A percentile compares a stretch with the other conserved stretches of the same genome.
These are phyloP conservation scores for Diachrysia chrysitis DNA, from an alignment of 2,888 invertebrate genomes.

Conservation along the genomic window DNA sequence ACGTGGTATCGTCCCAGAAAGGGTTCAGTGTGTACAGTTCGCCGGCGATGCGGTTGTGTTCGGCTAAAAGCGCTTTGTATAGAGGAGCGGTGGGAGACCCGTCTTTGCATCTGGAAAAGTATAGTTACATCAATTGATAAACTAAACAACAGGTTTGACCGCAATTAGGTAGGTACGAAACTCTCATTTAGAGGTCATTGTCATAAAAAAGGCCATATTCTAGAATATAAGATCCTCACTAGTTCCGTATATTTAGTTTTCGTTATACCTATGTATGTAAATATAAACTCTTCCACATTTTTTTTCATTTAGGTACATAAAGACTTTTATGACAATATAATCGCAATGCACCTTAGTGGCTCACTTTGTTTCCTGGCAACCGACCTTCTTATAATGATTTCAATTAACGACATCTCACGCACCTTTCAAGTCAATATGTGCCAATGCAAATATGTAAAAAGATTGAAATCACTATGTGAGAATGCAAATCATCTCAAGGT, in stretches of 20 bases:
- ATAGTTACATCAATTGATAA: too few relatives aligned
- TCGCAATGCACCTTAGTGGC: not conserved
- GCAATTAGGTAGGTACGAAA: too few relatives aligned
- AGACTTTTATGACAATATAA: not conserved
- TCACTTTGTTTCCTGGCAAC: constrained; percentile 38
- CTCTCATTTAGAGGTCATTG: too few relatives aligned
- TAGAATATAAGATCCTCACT: not conserved
- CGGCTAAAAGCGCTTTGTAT: constrained; percentile 92
- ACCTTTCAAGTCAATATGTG: constrained; percentile 61
- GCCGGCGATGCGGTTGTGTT: constrained; percentile 94
- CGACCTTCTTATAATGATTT: constrained; percentile 40
- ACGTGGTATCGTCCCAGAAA: constrained; percentile 93
- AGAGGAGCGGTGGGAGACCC: constrained; percentile 92
- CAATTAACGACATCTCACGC: constrained; percentile 51
- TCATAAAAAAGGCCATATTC: too few relatives aligned
- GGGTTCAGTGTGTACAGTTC: constrained; percentile 92
- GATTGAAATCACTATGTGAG: constrained; percentile 67
- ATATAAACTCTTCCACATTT: too few relatives aligned
- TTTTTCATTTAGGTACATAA: not conserved
- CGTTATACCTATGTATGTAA: too few relatives aligned
- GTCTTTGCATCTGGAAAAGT: constrained; percentile 87
- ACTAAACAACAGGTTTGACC: too few relatives aligned
- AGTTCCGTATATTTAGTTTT: too few relatives aligned
- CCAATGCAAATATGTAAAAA: constrained; percentile 61
- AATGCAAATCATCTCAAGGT: constrained; percentile 77